Percentiles rank a stretch among this genome's conserved stretches.
These are phyloP conservation scores for Centropus unirufus DNA, from an alignment of 2,113 vertebrate genomes.

Conservation along the genomic window DNA sequence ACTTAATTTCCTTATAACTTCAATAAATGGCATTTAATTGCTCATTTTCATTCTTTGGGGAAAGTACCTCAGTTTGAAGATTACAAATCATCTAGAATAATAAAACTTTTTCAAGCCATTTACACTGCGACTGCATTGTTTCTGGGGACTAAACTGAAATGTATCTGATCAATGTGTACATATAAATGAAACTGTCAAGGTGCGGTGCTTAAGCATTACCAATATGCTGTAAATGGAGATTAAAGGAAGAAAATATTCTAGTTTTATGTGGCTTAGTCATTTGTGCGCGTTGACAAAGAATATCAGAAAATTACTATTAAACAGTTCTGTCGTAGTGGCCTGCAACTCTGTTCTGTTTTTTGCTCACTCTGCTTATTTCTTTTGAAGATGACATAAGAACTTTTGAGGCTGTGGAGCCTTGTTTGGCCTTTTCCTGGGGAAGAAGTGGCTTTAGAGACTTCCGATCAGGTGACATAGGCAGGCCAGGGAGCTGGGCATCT, in stretches of 20 bases:
- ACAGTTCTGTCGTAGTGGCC: background rate
- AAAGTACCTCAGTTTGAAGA: background rate
- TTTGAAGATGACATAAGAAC: background rate
- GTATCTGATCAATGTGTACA: background rate
- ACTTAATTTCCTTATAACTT: background rate
- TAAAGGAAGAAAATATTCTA: background rate
- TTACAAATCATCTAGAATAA: background rate
- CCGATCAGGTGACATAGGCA: background rate
- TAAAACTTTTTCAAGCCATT: background rate
- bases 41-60: background rate
- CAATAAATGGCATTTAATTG: background rate
- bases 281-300: background rate
- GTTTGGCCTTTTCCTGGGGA: background rate
- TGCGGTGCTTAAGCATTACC: background rate
- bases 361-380: background rate
- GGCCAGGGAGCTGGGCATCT: background rate
- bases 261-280: background rate
- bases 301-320: background rate
- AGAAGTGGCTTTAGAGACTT: background rate
- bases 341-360: background rate
- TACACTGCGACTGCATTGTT: background rate
- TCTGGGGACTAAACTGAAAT: background rate
- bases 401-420: background rate
- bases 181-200: background rate
- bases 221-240: background rate